Evolutionary conservation across 2,797 vertebrate genomes (phyloP), one percentile per base, ranked within the genome.

Genomic region (Pachyuromys duprasi): DNA sequence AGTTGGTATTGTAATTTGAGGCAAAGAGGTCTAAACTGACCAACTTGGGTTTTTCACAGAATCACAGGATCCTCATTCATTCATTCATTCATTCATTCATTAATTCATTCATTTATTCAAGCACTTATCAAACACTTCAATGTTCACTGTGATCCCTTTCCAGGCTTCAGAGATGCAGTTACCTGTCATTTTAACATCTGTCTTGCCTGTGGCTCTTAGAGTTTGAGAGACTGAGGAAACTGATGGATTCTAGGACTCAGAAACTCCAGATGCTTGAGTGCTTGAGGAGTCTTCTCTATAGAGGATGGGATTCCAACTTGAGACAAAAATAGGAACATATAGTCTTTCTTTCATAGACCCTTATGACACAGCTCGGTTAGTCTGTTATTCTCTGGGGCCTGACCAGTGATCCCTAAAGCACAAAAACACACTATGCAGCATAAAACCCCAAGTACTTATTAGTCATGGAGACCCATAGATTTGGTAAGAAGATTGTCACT

Each of bases 401-500:
- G 22, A 53, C 33, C 39, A 76, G 3, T 2, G 65, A 49, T 82
- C 45, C 42, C 12, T 53, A 49, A 81, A 81, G 20, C 26, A 62
- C 7, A 92, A 49, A 13, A 1, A 42, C 4, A 45, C 17, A 5
- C 14, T 72, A 42, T 6, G 13, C 36, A 65, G 67, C 26, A 80
- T 53, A 95, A 92, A 86, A 90, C 75, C 33, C 65, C 80, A 94
- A 88, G 57, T 49, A 57, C 53, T 69, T 12, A 57, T 62, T 70
- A 80, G 39, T 26, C 26, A 15, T 4, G 7, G 14, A 20, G 39
- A 33, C 28, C 36, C 62, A 76, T 2, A 67, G 20, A 36, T 90
- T 74, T 81, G 42, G 24, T 74, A 91, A 80, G 11, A 13, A 79
- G 57, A 74, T 15, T 7, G 5, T 55, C 31, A 26, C 63, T 45